Conservation (phyloP, 2,888 invertebrate genomes). For the Cryptocheilus praepositus region DNA sequence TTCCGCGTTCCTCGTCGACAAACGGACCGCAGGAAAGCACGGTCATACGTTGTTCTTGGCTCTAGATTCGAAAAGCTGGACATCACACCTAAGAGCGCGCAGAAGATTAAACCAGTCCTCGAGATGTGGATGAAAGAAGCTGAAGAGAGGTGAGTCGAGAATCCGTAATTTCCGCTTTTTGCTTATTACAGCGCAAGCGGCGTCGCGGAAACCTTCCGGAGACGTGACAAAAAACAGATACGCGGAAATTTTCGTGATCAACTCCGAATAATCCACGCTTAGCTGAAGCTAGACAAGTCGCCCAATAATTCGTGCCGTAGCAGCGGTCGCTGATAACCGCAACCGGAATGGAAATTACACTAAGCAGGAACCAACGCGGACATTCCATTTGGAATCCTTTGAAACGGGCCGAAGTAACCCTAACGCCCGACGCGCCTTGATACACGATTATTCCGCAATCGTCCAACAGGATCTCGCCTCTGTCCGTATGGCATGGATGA, state of each 20-base stretch:
- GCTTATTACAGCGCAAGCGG: not conserved
- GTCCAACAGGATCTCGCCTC: slow-evolving; percentile 58
- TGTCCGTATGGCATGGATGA: slow-evolving; percentile 40
- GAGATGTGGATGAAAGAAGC: slow-evolving; percentile 99
- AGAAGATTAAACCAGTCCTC: slow-evolving; percentile 98
- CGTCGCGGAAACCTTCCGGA: too few relatives aligned
- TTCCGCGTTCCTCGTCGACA: not conserved
- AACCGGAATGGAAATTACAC: too few relatives aligned
- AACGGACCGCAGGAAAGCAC: slow-evolving; percentile 19
- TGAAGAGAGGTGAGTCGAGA: slow-evolving; percentile 88
- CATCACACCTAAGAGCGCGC: slow-evolving; percentile 99
- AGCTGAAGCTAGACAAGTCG: too few relatives aligned
- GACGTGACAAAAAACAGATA: too few relatives aligned
- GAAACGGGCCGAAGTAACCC: slow-evolving; percentile 34
- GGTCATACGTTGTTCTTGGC: slow-evolving; percentile 77
- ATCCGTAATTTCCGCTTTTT: not conserved
- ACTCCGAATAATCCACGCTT: too few relatives aligned
- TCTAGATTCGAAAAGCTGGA: slow-evolving; percentile 98
- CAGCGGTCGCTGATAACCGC: too few relatives aligned
- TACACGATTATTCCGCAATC: slow-evolving; percentile 61
- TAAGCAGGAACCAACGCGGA: slow-evolving; percentile 1
- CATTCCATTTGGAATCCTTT: slow-evolving; percentile 9
- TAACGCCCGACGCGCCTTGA: slow-evolving; percentile 45
- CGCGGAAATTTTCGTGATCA: too few relatives aligned
- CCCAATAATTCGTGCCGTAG: too few relatives aligned